Percentiles rank a stretch among this genome's conserved stretches.
These are phyloP conservation scores for Pangasius larnaudii DNA, from an alignment of 2,797 vertebrate species.

Conservation along the genomic window DNA sequence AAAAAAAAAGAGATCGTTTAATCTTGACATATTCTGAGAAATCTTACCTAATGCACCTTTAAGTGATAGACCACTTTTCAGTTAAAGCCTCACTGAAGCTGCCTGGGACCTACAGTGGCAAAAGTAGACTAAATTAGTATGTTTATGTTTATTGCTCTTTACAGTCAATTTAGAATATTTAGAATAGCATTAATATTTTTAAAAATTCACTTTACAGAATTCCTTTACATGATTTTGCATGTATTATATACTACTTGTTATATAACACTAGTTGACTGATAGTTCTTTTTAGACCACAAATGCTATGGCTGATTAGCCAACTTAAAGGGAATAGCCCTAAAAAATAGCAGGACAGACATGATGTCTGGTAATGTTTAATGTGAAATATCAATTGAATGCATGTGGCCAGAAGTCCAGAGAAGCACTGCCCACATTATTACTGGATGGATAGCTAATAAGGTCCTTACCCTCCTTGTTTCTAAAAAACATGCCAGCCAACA, in stretches of 20 bases:
- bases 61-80: background rate
- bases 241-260: background rate
- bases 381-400: background rate
- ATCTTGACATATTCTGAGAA: background rate
- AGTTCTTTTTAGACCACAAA: no score
- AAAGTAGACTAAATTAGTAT: background rate
- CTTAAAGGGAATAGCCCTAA: background rate
- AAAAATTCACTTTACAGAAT: background rate
- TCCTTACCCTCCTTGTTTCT: slow-evolving; percentile 10
- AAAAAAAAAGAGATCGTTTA: background rate
- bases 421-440: background rate
- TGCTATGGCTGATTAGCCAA: background rate
- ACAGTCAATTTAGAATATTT: background rate
- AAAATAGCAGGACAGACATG: background rate
- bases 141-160: background rate
- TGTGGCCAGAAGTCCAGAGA: slow-evolving; percentile 3
- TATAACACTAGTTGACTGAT: background rate
- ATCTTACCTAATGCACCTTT: background rate
- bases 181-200: background rate
- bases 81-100: background rate
- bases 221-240: background rate
- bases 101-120: background rate
- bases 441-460: slow-evolving; percentile 14
- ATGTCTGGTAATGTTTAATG: background rate
- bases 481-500: slow-evolving; percentile 4